These are phyloP conservation scores for Idaea dimidiata DNA, from an alignment of 2,888 invertebrate species.

Conservation along the genomic window DNA sequence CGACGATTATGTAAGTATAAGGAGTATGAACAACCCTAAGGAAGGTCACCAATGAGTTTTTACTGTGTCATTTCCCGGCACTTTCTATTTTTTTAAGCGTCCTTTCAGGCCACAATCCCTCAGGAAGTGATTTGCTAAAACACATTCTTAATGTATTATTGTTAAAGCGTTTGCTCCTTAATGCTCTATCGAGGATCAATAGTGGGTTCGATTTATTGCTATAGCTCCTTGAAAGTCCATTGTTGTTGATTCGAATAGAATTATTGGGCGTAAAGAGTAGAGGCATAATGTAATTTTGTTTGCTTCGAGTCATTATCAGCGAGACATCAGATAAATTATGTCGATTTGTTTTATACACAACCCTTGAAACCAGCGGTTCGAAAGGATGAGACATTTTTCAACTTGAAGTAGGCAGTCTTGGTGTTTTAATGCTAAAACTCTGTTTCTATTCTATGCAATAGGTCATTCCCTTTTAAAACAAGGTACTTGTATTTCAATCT, in stretches of 20 bases:
- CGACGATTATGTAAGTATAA: constrained; percentile 18
- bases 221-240: constrained; percentile 66
- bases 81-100: constrained; percentile 68
- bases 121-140: constrained; percentile 79
- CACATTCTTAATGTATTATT: constrained; percentile 75
- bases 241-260: constrained; percentile 64
- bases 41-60: constrained; percentile 60
- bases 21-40: constrained; percentile 28
- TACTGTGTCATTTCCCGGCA: constrained; percentile 73
- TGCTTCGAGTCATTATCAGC: constrained; percentile 35
- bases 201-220: constrained; percentile 70
- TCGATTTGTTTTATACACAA: neutral
- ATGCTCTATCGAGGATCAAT: constrained; percentile 73
- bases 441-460: neutral
- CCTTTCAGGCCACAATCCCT: constrained; percentile 52
- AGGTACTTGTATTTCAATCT: neutral
- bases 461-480: neutral
- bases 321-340: constrained; percentile 17
- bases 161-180: constrained; percentile 69
- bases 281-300: constrained; percentile 50
- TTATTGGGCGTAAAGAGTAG: constrained; percentile 58
- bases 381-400: neutral
- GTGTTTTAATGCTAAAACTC: neutral
- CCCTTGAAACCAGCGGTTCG: neutral
- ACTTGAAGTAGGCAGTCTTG: neutral